Percentiles rank a stretch among this genome's conserved stretches.
Evolutionary conservation across 2,797 vertebrate genomes (phyloP).

Genomic region (Morus bassanus): DNA sequence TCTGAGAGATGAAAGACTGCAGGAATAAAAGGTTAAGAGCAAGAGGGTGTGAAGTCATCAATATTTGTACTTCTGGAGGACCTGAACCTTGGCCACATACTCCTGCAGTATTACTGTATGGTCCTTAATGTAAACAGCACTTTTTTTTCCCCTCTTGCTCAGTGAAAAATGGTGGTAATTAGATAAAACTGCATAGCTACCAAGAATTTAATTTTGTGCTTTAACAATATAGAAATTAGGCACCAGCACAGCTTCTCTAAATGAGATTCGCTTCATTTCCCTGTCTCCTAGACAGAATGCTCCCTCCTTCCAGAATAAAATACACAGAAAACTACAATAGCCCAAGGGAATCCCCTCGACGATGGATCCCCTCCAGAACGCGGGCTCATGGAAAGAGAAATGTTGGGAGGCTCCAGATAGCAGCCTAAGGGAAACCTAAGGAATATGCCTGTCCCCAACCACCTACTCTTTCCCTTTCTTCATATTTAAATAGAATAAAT

Average conservation of each 20-base stretch:
- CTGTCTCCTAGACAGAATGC: not conserved
- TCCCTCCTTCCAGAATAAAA: not conserved
- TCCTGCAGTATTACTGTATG: not conserved
- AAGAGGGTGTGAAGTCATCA: not conserved
- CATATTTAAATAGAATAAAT: not conserved
- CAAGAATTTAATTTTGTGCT: conserved; percentile 44
- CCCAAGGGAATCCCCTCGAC: not conserved
- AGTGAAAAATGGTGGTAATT: conserved; percentile 38
- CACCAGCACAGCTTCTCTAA: not conserved
- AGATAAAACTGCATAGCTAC: conserved; percentile 20
- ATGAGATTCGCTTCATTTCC: conserved; percentile 22
- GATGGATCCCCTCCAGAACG: not conserved
- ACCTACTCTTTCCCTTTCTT: not conserved
- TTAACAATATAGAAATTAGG: conserved; percentile 50
- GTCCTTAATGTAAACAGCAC: not conserved
- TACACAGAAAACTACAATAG: not conserved
- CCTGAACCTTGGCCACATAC: not conserved
- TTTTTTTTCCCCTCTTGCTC: not conserved
- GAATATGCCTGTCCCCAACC: not conserved
- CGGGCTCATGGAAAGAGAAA: not conserved
- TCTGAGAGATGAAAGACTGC: not conserved
- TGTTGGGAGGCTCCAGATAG: not conserved
- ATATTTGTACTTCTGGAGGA: not conserved
- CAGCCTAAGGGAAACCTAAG: not conserved
- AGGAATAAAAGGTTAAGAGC: conserved; percentile 8